phyloP scores from a whole-genome alignment of 2,888 invertebrate species.

The Xestobium rufovillosum region DNA sequence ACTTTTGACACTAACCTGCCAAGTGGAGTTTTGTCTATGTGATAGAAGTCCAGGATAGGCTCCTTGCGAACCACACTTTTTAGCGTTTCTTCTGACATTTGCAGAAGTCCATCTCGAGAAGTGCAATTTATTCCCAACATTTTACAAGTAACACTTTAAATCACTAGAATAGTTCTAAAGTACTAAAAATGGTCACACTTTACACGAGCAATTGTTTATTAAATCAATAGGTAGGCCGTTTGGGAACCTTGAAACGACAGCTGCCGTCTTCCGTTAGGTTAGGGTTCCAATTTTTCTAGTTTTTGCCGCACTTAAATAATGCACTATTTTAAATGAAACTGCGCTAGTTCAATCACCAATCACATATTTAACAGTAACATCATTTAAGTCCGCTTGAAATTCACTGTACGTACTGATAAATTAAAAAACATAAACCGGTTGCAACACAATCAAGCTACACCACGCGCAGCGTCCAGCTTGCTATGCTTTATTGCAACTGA shows the following conservation, averaged over 20 bases:
- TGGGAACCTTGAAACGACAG: too few relatives aligned
- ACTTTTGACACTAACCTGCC: too few relatives aligned
- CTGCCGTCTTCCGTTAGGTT: constrained; percentile 26
- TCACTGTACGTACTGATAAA: constrained; percentile 7
- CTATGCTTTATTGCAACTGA: constrained; percentile 37
- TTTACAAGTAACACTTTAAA: constrained; percentile 28
- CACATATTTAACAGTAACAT: constrained; percentile 16
- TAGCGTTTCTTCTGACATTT: constrained; percentile 60
- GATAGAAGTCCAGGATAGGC: constrained; percentile 68
- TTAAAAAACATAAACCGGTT: constrained; percentile 27
- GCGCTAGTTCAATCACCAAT: background rate
- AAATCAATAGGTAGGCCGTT: too few relatives aligned
- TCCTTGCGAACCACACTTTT: constrained; percentile 62
- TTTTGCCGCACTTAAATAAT: too few relatives aligned
- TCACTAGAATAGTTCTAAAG: constrained; percentile 4
- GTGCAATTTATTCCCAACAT: constrained; percentile 52
- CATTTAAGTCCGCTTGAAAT: constrained; percentile 16
- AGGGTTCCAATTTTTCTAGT: constrained; percentile 19
- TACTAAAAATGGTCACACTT: constrained; percentile 9
- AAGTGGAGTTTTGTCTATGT: constrained; percentile 76
- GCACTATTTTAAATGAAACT: too few relatives aligned
- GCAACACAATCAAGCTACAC: constrained; percentile 38
- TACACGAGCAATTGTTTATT: constrained; percentile 7
- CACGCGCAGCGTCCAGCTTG: constrained; percentile 31
- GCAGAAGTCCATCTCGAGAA: constrained; percentile 64